These are phyloP conservation scores for Gavialis gangeticus DNA, from an alignment of 2,113 vertebrate species.

Conservation along the genomic window DNA sequence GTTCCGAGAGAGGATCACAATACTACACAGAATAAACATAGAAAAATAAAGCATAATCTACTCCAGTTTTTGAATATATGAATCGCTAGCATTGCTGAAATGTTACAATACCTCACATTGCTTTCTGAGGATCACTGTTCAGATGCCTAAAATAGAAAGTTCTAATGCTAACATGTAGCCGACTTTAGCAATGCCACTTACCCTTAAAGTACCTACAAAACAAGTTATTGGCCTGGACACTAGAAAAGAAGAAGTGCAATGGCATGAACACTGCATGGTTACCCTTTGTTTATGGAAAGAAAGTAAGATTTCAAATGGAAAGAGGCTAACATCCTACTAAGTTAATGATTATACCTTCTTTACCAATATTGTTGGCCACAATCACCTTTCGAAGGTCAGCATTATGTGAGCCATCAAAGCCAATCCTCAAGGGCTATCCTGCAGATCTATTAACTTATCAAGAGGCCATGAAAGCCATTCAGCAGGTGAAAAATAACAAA, in stretches of 20 bases:
- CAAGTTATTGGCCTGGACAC: constrained; percentile 2
- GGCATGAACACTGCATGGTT: background rate
- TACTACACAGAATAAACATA: background rate
- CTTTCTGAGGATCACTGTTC: constrained; percentile 9
- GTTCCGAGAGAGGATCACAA: background rate
- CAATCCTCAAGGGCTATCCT: no score
- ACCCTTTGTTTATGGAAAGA: constrained; percentile 30
- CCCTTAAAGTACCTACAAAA: constrained; percentile 28
- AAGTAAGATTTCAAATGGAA: constrained; percentile 44
- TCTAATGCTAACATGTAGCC: background rate
- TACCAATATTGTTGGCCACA: background rate
- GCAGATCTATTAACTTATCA: no score
- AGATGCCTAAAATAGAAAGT: background rate
- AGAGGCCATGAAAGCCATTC: no score
- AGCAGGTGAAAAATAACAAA: no score
- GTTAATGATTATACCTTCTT: constrained; percentile 32
- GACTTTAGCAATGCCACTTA: background rate
- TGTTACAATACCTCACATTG: background rate
- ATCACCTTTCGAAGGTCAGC: background rate
- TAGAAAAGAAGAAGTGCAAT: constrained; percentile 29
- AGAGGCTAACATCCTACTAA: constrained; percentile 30
- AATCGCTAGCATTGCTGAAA: background rate
- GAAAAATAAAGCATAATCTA: background rate
- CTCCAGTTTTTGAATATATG: background rate
- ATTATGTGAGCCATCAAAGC: no score